Conservation (phyloP, 2,888 invertebrate species). For the Caenorhabditis sp. region DNA sequence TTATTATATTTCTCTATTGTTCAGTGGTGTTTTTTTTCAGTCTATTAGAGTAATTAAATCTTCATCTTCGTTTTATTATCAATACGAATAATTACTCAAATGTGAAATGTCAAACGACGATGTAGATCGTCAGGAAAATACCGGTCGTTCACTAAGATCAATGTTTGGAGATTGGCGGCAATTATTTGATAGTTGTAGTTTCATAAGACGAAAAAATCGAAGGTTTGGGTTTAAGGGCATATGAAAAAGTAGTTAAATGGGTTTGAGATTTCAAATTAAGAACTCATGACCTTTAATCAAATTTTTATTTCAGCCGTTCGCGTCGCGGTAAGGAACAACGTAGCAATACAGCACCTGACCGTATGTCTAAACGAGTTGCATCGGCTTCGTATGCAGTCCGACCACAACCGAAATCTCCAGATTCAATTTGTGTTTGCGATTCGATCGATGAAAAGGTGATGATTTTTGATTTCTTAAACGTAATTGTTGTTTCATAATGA, state of each 20-base stretch:
- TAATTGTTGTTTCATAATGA: background rate
- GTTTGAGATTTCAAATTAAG: no score
- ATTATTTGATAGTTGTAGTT: slow-evolving; percentile 55
- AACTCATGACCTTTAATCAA: background rate
- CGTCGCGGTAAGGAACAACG: slow-evolving; percentile 41
- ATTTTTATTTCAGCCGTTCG: slow-evolving; percentile 38
- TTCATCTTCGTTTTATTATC: no score
- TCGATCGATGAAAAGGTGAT: slow-evolving; percentile 64
- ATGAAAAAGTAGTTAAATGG: background rate
- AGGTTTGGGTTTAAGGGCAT: slow-evolving; percentile 12
- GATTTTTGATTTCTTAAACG: slow-evolving; percentile 5
- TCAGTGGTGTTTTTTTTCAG: background rate
- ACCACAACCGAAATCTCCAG: slow-evolving; percentile 26
- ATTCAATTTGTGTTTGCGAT: slow-evolving; percentile 63
- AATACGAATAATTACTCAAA: background rate
- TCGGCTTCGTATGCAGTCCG: slow-evolving; percentile 34
- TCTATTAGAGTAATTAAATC: slow-evolving; percentile 1
- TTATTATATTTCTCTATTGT: slow-evolving; percentile 7
- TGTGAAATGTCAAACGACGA: slow-evolving; percentile 21
- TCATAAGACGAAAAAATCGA: slow-evolving; percentile 53
- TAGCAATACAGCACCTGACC: slow-evolving; percentile 21
- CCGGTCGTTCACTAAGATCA: slow-evolving; percentile 43
- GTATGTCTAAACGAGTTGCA: slow-evolving; percentile 42
- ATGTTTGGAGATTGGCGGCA: slow-evolving; percentile 53
- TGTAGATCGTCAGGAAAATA: slow-evolving; percentile 5